Base-by-base conservation (phyloP, 1,140 invertebrate genomes). In the Camponotus vicinus region DNA sequence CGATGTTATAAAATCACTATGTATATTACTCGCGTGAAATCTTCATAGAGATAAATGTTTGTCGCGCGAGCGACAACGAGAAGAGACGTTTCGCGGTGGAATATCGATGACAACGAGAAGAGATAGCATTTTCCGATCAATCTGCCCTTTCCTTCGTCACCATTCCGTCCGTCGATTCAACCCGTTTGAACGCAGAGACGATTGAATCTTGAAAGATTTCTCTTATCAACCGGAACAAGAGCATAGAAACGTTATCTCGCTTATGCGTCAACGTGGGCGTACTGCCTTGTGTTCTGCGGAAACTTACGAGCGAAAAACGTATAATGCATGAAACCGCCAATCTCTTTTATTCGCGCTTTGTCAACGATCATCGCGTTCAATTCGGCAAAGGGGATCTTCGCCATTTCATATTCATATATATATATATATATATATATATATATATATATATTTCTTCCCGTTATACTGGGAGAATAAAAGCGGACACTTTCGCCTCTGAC, bases 401-500 rank as follows among this genome's bases (percentile, higher is more conserved):
- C 59, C 55, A 71, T 89, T 85, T 88, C 45, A 63, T 75, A 64
- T 78, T 78, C 78, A 89, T 82, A 82, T 85, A 67, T 75, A 89
- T 82, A 82, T 85, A 61, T 21, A 21, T 21, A 21, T 21, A 21
- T 21, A 21, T 21, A 21, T 21, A 21, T 21, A 89, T 82, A 82
- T 85, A 67, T 75, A 89, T 82, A 82, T 85, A 61, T 75, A 73
- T 78, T 52, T 75, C 70, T 61, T 59, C 67, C 80, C 70, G 57
- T 90, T 87, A 87, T 52, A 52, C 1, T 83, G 18, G 61, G 32
- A 18, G 75, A 76, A 87, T 90, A 88, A 88, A 90, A 89, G 75
- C 79, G 78, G 76, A 87, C 79, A 89, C 85, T 87, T 87, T 85
- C 86, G 76, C 86, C 67, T 52, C 49, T 89, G 88, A 89, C 89